Conservation (phyloP, 2,888 invertebrate genomes). For the Ceraclea dissimilis region DNA sequence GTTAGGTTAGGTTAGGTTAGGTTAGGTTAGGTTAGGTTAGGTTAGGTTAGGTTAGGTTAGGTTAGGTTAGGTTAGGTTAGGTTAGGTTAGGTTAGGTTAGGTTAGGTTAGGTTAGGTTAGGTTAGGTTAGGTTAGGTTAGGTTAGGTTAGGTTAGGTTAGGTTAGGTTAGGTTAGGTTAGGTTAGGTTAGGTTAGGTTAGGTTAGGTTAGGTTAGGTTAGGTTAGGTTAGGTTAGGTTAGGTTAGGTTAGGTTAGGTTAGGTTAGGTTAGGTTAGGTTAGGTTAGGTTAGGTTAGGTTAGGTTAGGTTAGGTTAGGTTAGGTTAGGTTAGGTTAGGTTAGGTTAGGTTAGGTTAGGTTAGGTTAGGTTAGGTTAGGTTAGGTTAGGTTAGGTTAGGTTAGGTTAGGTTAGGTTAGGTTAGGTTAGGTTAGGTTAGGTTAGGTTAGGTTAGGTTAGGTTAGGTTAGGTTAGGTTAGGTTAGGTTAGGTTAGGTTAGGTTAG, state of each 20-base stretch:
- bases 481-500: slow-evolving; percentile 2
- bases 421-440: slow-evolving; percentile 2
- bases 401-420: slow-evolving; percentile 2
- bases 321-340: slow-evolving; percentile 3
- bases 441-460: slow-evolving; percentile 2
- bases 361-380: slow-evolving; percentile 2
- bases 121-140: slow-evolving; percentile 2
- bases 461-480: slow-evolving; percentile 2
- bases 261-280: slow-evolving; percentile 6
- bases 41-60: slow-evolving; percentile 2
- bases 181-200: slow-evolving; percentile 4
- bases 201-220: slow-evolving; percentile 6
- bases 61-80: slow-evolving; percentile 2
- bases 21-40: slow-evolving; percentile 2
- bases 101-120: slow-evolving; percentile 2
- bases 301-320: slow-evolving; percentile 6
- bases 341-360: slow-evolving; percentile 2
- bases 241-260: slow-evolving; percentile 6
- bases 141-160: slow-evolving; percentile 2
- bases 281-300: slow-evolving; percentile 6
- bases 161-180: slow-evolving; percentile 2
- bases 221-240: slow-evolving; percentile 6
- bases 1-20: slow-evolving; percentile 2
- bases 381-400: slow-evolving; percentile 2
- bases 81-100: slow-evolving; percentile 5